These are phyloP conservation scores for Coenobita brevimanus DNA, from an alignment of 1,140 invertebrate genomes.

Conservation along the genomic window DNA sequence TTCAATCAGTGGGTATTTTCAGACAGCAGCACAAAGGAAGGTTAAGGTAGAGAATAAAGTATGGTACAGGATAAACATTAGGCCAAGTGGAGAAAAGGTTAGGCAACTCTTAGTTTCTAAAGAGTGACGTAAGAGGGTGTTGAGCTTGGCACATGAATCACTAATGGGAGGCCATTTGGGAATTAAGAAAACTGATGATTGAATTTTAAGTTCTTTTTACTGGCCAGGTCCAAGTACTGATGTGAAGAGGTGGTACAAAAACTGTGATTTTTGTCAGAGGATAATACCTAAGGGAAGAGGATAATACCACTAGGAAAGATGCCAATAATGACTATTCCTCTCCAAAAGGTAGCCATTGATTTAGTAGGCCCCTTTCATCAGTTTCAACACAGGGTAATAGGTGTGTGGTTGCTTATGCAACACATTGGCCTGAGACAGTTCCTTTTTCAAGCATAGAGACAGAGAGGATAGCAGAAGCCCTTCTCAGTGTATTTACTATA, in stretches of 20 bases:
- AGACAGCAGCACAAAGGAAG: background rate
- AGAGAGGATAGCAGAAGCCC: too few relatives aligned
- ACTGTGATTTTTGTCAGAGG: background rate
- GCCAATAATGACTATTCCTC: background rate
- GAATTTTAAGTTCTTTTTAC: background rate
- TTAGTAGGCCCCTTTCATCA: background rate
- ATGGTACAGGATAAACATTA: background rate
- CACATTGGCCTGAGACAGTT: background rate
- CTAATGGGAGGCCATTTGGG: conserved; percentile 6
- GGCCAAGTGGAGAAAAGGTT: background rate
- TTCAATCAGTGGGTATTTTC: too few relatives aligned
- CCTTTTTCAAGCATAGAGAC: background rate
- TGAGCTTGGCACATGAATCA: background rate
- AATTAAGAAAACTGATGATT: background rate
- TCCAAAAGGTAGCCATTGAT: conserved; percentile 17
- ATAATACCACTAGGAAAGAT: background rate
- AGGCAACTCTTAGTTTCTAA: background rate
- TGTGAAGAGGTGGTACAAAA: background rate
- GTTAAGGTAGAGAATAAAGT: background rate
- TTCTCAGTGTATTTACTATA: too few relatives aligned
- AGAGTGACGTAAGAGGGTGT: background rate
- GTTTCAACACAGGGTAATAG: background rate
- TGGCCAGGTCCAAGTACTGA: background rate
- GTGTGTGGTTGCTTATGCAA: background rate
- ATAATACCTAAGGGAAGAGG: background rate